Conservation (phyloP, 1,140 invertebrate species). For the Araneus ventricosus region DNA sequence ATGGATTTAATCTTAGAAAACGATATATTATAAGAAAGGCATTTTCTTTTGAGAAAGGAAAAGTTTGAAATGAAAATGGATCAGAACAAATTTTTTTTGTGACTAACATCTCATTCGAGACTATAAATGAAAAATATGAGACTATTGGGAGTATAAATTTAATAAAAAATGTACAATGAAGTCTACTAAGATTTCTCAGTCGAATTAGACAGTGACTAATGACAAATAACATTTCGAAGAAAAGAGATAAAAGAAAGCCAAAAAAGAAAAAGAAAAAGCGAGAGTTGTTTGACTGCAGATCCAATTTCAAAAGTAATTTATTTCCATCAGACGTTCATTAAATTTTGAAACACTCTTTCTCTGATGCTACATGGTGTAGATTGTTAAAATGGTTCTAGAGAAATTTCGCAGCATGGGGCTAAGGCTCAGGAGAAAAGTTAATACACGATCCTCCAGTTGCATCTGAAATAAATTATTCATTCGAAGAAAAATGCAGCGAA, state of each 20-base stretch:
- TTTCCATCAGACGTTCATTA: background rate
- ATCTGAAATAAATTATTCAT: slow-evolving; percentile 46
- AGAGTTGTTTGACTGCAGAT: background rate
- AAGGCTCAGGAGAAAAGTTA: background rate
- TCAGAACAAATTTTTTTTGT: too few species aligned
- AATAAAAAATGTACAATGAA: background rate
- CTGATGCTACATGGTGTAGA: background rate
- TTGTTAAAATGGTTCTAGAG: background rate
- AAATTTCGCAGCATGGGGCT: background rate
- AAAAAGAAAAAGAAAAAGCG: background rate
- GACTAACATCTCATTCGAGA: too few species aligned
- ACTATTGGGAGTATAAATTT: background rate
- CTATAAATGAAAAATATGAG: too few species aligned
- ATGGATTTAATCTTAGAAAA: too few species aligned
- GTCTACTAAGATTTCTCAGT: background rate
- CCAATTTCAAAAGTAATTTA: slow-evolving; percentile 31
- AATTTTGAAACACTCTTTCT: background rate
- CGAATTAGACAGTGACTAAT: background rate
- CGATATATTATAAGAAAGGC: too few species aligned
- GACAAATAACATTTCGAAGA: background rate
- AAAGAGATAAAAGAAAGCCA: background rate
- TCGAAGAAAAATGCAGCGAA: background rate
- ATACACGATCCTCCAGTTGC: background rate
- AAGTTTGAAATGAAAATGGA: too few species aligned
- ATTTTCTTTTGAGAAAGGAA: too few species aligned